These are phyloP conservation scores for Echeneis naucrates DNA, from an alignment of 2,797 vertebrate genomes.

Conservation along the genomic window DNA sequence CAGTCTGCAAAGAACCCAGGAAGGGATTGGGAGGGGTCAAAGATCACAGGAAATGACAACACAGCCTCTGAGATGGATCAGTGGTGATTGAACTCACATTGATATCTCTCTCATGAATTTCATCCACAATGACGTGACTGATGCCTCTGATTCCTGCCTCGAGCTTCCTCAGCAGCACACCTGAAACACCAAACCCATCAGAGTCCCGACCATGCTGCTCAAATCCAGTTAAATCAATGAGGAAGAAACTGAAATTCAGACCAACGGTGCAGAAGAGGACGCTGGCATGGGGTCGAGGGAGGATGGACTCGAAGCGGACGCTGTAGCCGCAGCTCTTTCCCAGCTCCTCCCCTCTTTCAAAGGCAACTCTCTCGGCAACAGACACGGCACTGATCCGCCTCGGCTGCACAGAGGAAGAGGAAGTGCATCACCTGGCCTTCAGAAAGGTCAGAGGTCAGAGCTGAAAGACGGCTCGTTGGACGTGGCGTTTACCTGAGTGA, in stretches of 20 bases:
- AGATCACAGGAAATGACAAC: neutral
- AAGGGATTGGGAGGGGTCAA: neutral
- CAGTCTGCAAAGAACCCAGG: conserved; percentile 84
- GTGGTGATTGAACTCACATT: conserved; percentile 88
- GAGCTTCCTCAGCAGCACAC: conserved; percentile 94
- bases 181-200: conserved; percentile 71
- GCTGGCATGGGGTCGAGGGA: conserved; percentile 95
- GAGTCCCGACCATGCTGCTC: too few species aligned
- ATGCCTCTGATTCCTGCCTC: conserved; percentile 96
- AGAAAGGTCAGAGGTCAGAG: too few species aligned
- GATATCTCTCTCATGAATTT: conserved; percentile 97
- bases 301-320: conserved; percentile 94
- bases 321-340: conserved; percentile 98
- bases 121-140: conserved; percentile 97
- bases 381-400: conserved; percentile 96
- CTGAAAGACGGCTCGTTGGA: neutral
- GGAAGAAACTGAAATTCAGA: conserved; percentile 53
- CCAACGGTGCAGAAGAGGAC: conserved; percentile 97
- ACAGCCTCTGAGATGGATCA: neutral
- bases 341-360: conserved; percentile 90
- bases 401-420: conserved; percentile 82
- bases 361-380: conserved; percentile 93
- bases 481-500: conserved; percentile 98
- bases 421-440: too few species aligned
- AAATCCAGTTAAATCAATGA: too few species aligned